Base-by-base conservation (phyloP, 2,113 vertebrate genomes). In the Epinephelus fuscoguttatus region DNA sequence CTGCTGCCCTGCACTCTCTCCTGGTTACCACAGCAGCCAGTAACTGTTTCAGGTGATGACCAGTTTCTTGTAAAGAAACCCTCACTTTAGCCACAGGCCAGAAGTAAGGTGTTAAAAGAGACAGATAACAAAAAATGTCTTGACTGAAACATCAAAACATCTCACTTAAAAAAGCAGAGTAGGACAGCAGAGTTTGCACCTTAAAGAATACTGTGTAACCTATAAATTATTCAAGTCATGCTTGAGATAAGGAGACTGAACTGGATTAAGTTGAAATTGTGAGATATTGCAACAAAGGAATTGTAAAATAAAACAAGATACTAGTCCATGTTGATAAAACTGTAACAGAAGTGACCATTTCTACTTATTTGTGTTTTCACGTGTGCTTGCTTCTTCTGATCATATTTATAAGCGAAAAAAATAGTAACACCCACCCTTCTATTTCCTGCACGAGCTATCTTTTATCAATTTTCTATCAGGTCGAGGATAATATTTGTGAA, bases 401-500 rank as follows among this genome's bases (percentile, higher is more conserved):
- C 50, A 27, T 10, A 56, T 75, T 70, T 47, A 61, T 67, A 47
- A 60, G 23, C 18, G 45, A 45, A 40, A 64, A 37, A 61, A 3
- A 79, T 50, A 60, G 81, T 21, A 76, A 75, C 23, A 33, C 6
- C 25, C 40, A 57, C 57, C 27, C 55, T 56, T 25, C 60, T 13
- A 37, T 80, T 37, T 75, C 56, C 50, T 53, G 19, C 64, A 27
- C 17, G 4, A 4, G 64, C 19, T 25, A 6, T 27, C 33, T 47
- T 42, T 72, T 71, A 74, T 84, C 63, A 74, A 81, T 83, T 83
- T 83, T 81, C 79, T 40, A 33, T 89, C 55, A 72, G 60, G 57
- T 75, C 6, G 6, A 66, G 45, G 67, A 55, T 88, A 61, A 45
- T 12, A 18, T 71, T 71, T 74, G 72, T 71, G 18, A 74, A 81